Evolutionary conservation across 2,797 vertebrate genomes (phyloP).

Genomic region (Etheostoma nigrum): DNA sequence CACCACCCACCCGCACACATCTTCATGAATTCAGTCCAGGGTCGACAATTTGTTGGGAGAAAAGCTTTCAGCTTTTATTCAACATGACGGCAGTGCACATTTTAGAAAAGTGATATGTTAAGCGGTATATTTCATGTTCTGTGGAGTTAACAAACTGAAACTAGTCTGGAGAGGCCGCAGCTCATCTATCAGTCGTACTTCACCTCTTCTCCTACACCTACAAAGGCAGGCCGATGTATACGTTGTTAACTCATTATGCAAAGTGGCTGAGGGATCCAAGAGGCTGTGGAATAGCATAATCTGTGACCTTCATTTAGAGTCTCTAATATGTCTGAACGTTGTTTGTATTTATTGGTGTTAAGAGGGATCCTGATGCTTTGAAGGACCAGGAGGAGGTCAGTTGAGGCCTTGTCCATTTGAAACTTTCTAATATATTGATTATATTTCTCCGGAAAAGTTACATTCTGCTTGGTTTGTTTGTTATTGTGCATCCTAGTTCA

Average conservation of each 20-base stretch:
- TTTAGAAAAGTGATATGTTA: slow-evolving; percentile 17
- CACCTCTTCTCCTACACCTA: slow-evolving; percentile 64
- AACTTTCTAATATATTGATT: slow-evolving; percentile 50
- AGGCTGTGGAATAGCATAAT: slow-evolving; percentile 61
- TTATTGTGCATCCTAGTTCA: neutral
- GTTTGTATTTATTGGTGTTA: slow-evolving; percentile 70
- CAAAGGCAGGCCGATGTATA: slow-evolving; percentile 11
- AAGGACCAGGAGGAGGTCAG: slow-evolving; percentile 52
- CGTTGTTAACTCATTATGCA: slow-evolving; percentile 69
- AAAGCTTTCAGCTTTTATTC: slow-evolving; percentile 59
- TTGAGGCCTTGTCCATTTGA: slow-evolving; percentile 28
- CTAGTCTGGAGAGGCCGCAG: neutral
- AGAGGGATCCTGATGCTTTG: slow-evolving; percentile 51
- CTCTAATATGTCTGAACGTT: slow-evolving; percentile 61
- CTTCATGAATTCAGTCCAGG: slow-evolving; percentile 45
- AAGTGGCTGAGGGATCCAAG: slow-evolving; percentile 43
- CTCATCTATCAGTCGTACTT: slow-evolving; percentile 44
- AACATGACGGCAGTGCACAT: slow-evolving; percentile 23
- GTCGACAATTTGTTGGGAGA: slow-evolving; percentile 30
- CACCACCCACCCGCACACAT: slow-evolving; percentile 51
- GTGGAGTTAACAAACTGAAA: slow-evolving; percentile 15
- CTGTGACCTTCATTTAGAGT: slow-evolving; percentile 59
- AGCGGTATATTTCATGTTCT: slow-evolving; percentile 32
- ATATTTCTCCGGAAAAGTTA: slow-evolving; percentile 24
- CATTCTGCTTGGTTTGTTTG: neutral